Conservation (phyloP, 2,113 vertebrate species). For the Cyphomyrus discorhynchus region DNA sequence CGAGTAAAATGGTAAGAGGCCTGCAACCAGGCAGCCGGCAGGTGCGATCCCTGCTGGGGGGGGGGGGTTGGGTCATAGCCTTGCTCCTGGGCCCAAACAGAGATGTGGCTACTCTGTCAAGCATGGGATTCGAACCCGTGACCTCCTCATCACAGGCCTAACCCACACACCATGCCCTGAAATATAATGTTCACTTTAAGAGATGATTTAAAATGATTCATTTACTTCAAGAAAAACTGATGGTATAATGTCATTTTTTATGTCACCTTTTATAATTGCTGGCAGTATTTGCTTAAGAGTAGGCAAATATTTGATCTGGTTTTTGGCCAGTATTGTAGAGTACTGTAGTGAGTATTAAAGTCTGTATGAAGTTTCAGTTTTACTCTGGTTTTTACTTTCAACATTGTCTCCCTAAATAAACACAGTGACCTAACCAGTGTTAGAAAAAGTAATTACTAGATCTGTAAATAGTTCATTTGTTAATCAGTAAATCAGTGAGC, state of each 20-base stretch:
- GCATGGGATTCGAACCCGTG: not conserved
- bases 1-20: slow-evolving; percentile 41
- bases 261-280: not conserved
- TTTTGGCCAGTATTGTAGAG: not conserved
- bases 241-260: not conserved
- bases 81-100: not conserved
- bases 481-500: not conserved
- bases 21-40: not conserved
- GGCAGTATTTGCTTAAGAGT: not conserved
- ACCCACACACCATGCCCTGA: not conserved
- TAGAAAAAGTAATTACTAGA: not conserved
- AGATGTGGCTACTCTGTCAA: not conserved
- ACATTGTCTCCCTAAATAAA: not conserved
- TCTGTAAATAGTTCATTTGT: not conserved
- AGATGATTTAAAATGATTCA: not conserved
- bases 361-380: not conserved
- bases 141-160: not conserved
- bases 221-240: not conserved
- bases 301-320: not conserved
- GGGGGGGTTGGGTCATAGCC: too few species aligned
- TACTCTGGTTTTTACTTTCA: not conserved
- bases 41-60: too few species aligned
- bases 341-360: not conserved
- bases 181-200: not conserved
- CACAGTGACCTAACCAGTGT: not conserved